Conservation (phyloP, 2,888 invertebrate species). For the Drosophila setosimentum region DNA sequence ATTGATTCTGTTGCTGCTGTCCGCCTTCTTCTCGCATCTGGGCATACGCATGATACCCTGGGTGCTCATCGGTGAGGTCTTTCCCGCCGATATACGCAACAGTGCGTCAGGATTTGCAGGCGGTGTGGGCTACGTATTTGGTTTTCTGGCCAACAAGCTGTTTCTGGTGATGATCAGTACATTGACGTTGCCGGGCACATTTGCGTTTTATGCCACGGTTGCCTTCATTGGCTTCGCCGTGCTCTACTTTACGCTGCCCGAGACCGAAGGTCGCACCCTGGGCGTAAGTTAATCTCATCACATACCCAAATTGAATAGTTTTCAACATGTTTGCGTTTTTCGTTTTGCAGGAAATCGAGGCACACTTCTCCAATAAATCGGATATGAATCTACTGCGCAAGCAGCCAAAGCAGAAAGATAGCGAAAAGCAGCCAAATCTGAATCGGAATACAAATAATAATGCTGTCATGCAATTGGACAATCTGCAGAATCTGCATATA, state of each 20-base stretch:
- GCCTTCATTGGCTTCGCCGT: conserved; percentile 88
- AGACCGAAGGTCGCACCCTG: conserved; percentile 92
- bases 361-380: conserved; percentile 83
- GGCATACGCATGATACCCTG: conserved; percentile 90
- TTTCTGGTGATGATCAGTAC: conserved; percentile 88
- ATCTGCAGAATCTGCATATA: conserved; percentile 74
- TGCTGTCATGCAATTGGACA: conserved; percentile 65
- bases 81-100: conserved; percentile 89
- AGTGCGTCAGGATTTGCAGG: conserved; percentile 91
- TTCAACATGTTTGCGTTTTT: not conserved
- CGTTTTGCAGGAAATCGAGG: conserved; percentile 81
- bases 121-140: conserved; percentile 91
- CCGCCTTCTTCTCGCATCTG: conserved; percentile 90
- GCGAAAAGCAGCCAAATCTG: conserved; percentile 43
- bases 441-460: conserved; percentile 26
- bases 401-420: conserved; percentile 34
- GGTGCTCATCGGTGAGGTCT: conserved; percentile 93
- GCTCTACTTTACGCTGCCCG: conserved; percentile 90
- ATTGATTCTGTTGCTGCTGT: conserved; percentile 87
- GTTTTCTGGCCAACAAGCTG: conserved; percentile 91
- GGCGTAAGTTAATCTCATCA: conserved; percentile 67
- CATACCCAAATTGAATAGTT: not conserved
- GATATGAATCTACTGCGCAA: conserved; percentile 73
- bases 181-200: conserved; percentile 90
- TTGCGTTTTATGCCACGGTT: conserved; percentile 89